Percentiles rank a stretch among this genome's conserved stretches.
These are phyloP conservation scores for Rhabdomys dilectus DNA, from an alignment of 2,113 vertebrate species.

Conservation along the genomic window DNA sequence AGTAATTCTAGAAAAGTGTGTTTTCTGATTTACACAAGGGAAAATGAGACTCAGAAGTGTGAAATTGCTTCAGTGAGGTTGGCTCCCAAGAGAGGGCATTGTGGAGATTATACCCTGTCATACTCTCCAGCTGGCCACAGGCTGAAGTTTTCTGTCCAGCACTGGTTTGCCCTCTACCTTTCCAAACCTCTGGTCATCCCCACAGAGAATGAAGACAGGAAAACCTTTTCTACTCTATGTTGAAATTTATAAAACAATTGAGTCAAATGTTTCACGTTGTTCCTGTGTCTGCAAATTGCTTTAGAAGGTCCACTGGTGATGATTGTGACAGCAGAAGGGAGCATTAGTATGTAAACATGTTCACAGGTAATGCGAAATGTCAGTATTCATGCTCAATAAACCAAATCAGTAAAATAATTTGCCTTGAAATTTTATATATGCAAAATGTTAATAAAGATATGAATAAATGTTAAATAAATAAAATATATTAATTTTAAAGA, in stretches of 20 bases:
- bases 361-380: not conserved
- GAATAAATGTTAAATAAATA: constrained; percentile 11
- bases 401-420: not conserved
- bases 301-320: not conserved
- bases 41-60: not conserved
- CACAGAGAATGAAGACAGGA: not conserved
- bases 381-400: not conserved
- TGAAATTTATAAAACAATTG: not conserved
- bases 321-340: not conserved
- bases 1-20: not conserved
- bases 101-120: not conserved
- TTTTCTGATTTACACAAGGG: constrained; percentile 1
- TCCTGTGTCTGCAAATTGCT: not conserved
- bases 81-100: not conserved
- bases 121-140: too few relatives aligned
- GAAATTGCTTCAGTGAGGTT: not conserved
- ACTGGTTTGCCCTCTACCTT: not conserved
- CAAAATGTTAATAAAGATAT: not conserved
- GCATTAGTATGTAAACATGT: not conserved
- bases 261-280: not conserved
- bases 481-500: not conserved
- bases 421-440: constrained; percentile 6
- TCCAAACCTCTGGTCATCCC: not conserved
- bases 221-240: not conserved
- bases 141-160: not conserved